Conservation (phyloP, 2,113 vertebrate species). For the Marcusenius ussheri region DNA sequence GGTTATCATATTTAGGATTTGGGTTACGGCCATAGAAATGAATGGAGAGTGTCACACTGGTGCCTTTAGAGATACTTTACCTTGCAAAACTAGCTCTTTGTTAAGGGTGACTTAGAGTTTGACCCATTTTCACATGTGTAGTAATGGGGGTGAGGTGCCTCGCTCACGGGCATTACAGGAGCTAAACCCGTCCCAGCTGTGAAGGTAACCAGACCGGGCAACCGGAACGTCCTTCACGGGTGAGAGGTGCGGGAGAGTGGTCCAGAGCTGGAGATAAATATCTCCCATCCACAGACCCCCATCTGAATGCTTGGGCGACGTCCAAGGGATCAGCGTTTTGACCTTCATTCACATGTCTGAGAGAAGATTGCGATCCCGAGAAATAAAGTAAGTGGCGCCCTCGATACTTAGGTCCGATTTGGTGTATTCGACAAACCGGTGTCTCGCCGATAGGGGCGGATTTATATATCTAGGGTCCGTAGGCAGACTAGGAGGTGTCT, state of each 20-base stretch:
- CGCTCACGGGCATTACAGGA: not conserved
- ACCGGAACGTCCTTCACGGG: constrained; percentile 1
- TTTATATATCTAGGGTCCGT: not conserved
- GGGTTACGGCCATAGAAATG: no score
- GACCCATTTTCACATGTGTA: not conserved
- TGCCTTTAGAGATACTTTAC: not conserved
- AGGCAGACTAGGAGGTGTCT: not conserved
- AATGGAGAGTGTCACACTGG: not conserved
- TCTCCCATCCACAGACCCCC: not conserved
- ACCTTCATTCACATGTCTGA: not conserved
- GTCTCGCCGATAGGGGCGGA: not conserved
- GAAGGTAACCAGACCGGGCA: not conserved
- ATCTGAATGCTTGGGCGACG: not conserved
- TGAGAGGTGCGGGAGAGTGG: not conserved
- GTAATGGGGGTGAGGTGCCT: not conserved
- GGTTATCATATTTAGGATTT: no score
- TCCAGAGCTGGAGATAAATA: not conserved
- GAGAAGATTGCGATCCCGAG: not conserved
- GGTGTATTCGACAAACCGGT: not conserved
- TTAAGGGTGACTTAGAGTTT: not conserved
- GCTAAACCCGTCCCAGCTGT: not conserved
- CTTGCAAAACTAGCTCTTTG: not conserved
- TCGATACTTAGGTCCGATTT: not conserved
- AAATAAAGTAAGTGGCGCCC: not conserved
- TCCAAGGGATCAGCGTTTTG: not conserved